phyloP scores from a whole-genome alignment of 2,113 vertebrate genomes.

The Furnarius figulus region DNA sequence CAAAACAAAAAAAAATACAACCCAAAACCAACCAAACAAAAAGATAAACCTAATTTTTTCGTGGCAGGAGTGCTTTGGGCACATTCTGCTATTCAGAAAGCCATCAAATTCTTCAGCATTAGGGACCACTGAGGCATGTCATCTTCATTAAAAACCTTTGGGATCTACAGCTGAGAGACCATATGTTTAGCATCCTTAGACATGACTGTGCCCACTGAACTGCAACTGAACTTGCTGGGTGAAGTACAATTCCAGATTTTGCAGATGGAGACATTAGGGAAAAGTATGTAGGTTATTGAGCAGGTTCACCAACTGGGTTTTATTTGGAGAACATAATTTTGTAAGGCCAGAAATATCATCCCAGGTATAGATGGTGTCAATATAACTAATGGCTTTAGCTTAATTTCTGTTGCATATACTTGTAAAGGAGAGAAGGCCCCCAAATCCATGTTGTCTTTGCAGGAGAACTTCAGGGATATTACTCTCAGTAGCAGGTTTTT shows the following conservation, averaged over 20 bases:
- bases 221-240: background rate
- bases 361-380: background rate
- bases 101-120: background rate
- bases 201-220: background rate
- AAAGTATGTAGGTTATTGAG: background rate
- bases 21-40: too few species aligned
- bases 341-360: background rate
- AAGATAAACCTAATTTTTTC: background rate
- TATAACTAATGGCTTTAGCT: background rate
- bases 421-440: background rate
- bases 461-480: background rate
- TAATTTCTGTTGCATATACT: background rate
- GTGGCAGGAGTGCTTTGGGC: background rate
- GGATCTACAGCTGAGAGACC: background rate
- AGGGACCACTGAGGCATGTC: background rate
- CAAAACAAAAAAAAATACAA: too few species aligned
- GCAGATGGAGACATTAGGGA: background rate
- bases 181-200: background rate
- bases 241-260: background rate
- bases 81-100: background rate
- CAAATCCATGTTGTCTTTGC: background rate
- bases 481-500: accelerated
- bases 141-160: background rate
- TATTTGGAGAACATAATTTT: background rate
- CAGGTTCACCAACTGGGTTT: background rate